Evolutionary conservation across 2,797 vertebrate species (phyloP).

Genomic region (Esox masquinongy): DNA sequence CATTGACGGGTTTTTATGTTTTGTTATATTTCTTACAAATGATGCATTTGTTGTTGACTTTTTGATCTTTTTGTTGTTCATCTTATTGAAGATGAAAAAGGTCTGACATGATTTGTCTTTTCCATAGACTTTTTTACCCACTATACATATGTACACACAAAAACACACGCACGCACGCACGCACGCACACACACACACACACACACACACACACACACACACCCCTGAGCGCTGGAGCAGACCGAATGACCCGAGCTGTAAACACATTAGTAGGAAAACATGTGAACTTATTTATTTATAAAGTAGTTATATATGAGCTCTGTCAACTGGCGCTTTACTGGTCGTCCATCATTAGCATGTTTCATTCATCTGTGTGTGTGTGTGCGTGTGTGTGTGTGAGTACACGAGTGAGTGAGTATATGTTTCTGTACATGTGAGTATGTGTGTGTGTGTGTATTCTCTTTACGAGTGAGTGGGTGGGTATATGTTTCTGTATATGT

Average conservation of each 20-base stretch:
- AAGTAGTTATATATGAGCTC: slow-evolving; percentile 68
- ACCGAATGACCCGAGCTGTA: slow-evolving; percentile 43
- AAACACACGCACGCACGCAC: too few species aligned
- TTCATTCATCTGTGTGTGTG: slow-evolving; percentile 64
- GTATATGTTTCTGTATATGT: slow-evolving; percentile 1
- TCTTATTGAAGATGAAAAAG: too few species aligned
- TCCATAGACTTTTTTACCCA: too few species aligned
- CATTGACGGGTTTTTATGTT: too few species aligned
- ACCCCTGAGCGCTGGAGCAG: slow-evolving; percentile 26
- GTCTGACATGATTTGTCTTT: too few species aligned
- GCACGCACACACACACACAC: neutral
- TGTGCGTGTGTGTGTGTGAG: slow-evolving; percentile 2
- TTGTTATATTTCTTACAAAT: too few species aligned
- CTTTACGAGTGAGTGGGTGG: neutral
- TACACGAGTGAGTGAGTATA: neutral
- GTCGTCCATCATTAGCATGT: slow-evolving; percentile 67
- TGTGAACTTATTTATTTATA: slow-evolving; percentile 70
- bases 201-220: slow-evolving; percentile 1
- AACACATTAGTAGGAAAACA: slow-evolving; percentile 51
- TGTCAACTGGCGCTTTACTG: slow-evolving; percentile 61
- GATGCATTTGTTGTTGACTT: too few species aligned
- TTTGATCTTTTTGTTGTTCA: too few species aligned
- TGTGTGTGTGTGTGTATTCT: slow-evolving; percentile 10
- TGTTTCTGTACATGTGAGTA: neutral
- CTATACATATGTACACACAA: slow-evolving; percentile 11